Evolutionary conservation across 2,113 vertebrate genomes (phyloP), one percentile per base, ranked within the genome.

Genomic region (Calyptomena viridis): DNA sequence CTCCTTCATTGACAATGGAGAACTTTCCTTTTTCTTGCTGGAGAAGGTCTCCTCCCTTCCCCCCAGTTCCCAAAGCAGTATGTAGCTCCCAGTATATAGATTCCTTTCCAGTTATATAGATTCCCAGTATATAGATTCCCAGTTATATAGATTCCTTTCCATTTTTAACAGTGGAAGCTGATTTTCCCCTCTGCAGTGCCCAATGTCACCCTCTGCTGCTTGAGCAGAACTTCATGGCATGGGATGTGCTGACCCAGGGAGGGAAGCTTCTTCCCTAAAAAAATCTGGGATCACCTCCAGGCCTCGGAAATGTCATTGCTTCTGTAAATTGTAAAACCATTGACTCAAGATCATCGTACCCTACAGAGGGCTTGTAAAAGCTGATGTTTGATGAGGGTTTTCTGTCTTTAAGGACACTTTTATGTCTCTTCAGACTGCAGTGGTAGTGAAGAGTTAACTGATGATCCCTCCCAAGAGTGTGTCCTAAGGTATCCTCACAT

Each of bases 171-270:
- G 18, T 4, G 28, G 56, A 15, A 63, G 42, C 28, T 5, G 27
- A 5, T 35, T 73, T 53, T 87, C 31, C 28, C 4, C 1, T 5
- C 1, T 12, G 75, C 58, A 40, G 27, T 9, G 21, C n/a, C n/a
- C 0, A 2, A 2, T 5, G 1, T 23, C 42, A 6, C 4, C 8
- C 3, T 3, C 13, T 13, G 42, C 6, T 6, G 46, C 3, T 33
- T 46, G 21, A 53, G 4, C 50, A 46, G 55, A 77, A 50, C 20
- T 11, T 25, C 40, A 5, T 1, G 4, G 24, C 0, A 0, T 6
- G 35, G n/a, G 24, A 12, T 31, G 27, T 5, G 12, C 16, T 50
- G 64, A 21, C 14, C 59, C 22, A 10, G 8, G 27, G 14, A 33
- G 24, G 28, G 24, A 8, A 81, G 19, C n/a, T 33, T 28, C 19